Evolutionary conservation across 1,140 invertebrate species (phyloP), one percentile per base, ranked within the genome.

Genomic region (Aethina tumida): DNA sequence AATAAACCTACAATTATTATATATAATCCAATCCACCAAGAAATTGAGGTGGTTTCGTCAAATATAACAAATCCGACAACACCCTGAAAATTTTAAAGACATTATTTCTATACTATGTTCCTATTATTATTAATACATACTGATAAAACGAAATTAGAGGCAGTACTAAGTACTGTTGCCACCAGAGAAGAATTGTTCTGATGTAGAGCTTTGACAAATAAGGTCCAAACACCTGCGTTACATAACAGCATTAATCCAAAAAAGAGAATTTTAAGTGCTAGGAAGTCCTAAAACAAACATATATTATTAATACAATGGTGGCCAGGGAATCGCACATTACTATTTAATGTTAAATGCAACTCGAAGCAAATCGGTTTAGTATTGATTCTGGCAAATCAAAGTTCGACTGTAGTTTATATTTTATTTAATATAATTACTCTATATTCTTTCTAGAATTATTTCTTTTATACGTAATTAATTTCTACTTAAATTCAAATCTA

Each of bases 61-160:
- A 54, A 54, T n/a, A 54, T 31, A 8, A 51, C 31, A 29, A 47
- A 42, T 8, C 52, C 52, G 19, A 35, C 36, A 16, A 49, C 10
- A 8, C 41, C 47, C 52, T 54, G 29, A 16, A 50, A 53, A 32
- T 14, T 27, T 1, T 30, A 6, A 9, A 38, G 7, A 22, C 13
- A 25, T 24, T 35, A 19, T 8, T 29, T 16, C 9, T 3, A 4
- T 12, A 4, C 18, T 10, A 33, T 35, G 7, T 2, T 32, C 3
- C 12, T 14, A 16, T 5, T 20, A 20, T 14, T 7, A 13, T 41
- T 14, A 24, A 25, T 27, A 58, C 69, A 68, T 66, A 77, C 75
- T 44, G 75, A 77, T 39, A 71, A 62, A 27, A 77, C 57, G 49
- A 76, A 79, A 56, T 73, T 78, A 4, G 70, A 68, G 4, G 72